A percentile compares a stretch with the other conserved stretches of the same genome.
phyloP scores from a whole-genome alignment of 2,888 invertebrate species.

The Leucania comma region DNA sequence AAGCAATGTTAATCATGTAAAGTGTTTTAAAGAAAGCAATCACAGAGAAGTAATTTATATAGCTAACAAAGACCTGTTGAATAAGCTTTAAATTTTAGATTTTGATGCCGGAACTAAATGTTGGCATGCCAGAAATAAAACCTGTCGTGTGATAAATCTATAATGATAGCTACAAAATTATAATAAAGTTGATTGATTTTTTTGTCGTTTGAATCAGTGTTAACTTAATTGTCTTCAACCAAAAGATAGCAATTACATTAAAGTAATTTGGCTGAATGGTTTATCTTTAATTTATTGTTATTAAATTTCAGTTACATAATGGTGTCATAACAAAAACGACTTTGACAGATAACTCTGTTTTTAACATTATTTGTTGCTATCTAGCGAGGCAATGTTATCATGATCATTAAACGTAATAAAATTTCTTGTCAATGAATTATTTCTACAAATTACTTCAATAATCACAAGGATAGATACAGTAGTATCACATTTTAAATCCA shows the following conservation, averaged over 20 bases:
- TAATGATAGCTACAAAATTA: slow-evolving; percentile 25
- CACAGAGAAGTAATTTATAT: background rate
- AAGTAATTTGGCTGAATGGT: background rate
- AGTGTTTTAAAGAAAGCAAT: background rate
- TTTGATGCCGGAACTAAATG: slow-evolving; percentile 23
- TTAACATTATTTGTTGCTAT: background rate
- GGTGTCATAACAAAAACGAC: background rate
- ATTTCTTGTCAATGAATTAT: background rate
- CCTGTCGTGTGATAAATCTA: slow-evolving; percentile 23
- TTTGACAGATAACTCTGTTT: background rate
- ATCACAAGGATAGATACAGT: background rate
- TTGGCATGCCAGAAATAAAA: slow-evolving; percentile 23
- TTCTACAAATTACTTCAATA: background rate
- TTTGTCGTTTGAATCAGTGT: background rate
- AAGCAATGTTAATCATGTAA: background rate
- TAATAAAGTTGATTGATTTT: slow-evolving; percentile 5
- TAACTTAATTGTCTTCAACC: slow-evolving; percentile 11
- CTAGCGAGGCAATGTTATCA: background rate
- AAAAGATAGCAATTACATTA: slow-evolving; percentile 2
- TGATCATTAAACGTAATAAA: background rate
- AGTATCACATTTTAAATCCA: too few species aligned
- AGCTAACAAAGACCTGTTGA: background rate
- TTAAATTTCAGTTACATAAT: background rate
- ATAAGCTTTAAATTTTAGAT: background rate
- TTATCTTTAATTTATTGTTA: slow-evolving; percentile 2